Base-by-base conservation (phyloP, 1,140 invertebrate species). In the Drosophila persimilis region DNA sequence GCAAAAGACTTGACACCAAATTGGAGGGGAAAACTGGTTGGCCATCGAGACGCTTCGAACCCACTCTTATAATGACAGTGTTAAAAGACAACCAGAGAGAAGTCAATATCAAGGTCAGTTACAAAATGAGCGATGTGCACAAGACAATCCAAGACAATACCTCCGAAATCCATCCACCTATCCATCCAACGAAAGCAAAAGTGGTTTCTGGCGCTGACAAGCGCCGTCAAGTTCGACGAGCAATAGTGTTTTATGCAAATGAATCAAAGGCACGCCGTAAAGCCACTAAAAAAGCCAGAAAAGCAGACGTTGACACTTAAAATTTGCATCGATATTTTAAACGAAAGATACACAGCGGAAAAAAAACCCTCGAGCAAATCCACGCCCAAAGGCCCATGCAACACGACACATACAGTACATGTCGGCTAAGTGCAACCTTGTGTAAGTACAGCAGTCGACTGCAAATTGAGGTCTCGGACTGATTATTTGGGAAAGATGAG, bases 31-130 rank as follows among this genome's bases (percentile, higher is more conserved):
- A 85, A 86, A 85, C 81, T 85, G 74, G 77, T 85, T 85, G 47
- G 47, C 52, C 41, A 62, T 83, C 80, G 59, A 73, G 75, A 75
- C 58, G 70, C 24, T 61, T 75, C 80, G 61, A 66, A 58, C 61
- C 55, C 76, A 62, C 51, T 73, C 70, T 56, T 55, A 76, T 76
- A 57, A 74, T 80, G 51, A 70, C 44, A 41, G 47, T 56, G 48
- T 46, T 76, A 58, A 77, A 55, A 72, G 71, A 51, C 59, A 66
- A 3, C 1, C 35, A 39, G 35, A 39, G 4, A 39, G 35, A 77
- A 76, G 84, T 88, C 84, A 88, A 80, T 88, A 88, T 88, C 84
- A 88, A 80, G 84, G 84, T 89, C 84, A 84, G 73, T 84, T 88
- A 89, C 84, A 89, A 79, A 76, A 64, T 78, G 59, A 76, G 46